These are phyloP conservation scores for Pachliopta kotzebuea DNA, from an alignment of 2,888 invertebrate genomes.

Conservation along the genomic window DNA sequence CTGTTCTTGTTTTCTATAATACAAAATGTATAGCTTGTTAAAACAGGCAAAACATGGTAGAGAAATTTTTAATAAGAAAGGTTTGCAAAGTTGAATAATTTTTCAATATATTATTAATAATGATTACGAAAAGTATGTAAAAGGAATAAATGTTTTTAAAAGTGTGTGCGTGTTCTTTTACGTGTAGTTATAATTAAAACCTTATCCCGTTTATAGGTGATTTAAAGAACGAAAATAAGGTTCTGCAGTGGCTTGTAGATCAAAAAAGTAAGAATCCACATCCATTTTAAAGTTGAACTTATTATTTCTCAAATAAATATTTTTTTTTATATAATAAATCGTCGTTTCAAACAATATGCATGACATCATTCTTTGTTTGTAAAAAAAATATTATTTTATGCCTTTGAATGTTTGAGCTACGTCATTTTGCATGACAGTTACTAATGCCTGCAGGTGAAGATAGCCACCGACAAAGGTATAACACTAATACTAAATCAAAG, in stretches of 20 bases:
- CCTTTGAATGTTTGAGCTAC: slow-evolving; percentile 79
- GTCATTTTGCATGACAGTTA: slow-evolving; percentile 82
- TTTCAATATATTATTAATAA: background rate
- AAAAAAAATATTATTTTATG: slow-evolving; percentile 59
- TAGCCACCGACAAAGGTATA: slow-evolving; percentile 71
- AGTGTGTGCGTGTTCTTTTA: slow-evolving; percentile 15
- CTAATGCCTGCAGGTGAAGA: slow-evolving; percentile 82
- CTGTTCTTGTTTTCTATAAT: background rate
- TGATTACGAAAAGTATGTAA: background rate
- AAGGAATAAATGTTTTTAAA: background rate
- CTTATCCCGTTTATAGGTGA: slow-evolving; percentile 87
- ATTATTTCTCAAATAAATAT: slow-evolving; percentile 34
- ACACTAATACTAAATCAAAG: slow-evolving; percentile 72
- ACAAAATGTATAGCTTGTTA: no score
- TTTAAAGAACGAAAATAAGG: slow-evolving; percentile 96
- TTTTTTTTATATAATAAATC: slow-evolving; percentile 34
- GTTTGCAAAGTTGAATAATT: background rate
- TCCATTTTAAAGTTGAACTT: slow-evolving; percentile 68
- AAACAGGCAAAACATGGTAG: background rate
- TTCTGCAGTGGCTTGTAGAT: slow-evolving; percentile 96
- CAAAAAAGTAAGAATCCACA: slow-evolving; percentile 95
- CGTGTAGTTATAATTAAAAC: slow-evolving; percentile 25
- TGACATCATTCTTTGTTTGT: slow-evolving; percentile 74
- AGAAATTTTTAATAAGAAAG: background rate
- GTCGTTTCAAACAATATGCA: slow-evolving; percentile 64